Conservation (phyloP, 2,888 invertebrate species). For the Cerceris ruficornis region DNA sequence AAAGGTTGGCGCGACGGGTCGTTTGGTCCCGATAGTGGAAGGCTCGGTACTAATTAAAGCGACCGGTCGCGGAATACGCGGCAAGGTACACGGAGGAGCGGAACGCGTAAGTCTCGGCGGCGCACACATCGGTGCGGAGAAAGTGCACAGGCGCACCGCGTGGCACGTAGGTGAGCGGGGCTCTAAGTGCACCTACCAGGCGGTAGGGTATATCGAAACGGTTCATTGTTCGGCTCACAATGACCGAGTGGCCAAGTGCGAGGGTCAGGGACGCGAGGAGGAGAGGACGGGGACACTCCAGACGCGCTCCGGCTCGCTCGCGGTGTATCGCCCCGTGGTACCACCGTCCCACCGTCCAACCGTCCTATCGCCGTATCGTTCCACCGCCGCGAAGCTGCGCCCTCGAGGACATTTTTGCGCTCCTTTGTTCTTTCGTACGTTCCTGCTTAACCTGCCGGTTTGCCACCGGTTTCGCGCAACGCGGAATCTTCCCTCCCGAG, state of each 20-base stretch:
- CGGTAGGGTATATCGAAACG: conserved; percentile 59
- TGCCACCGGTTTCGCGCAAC: background rate
- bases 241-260: conserved; percentile 70
- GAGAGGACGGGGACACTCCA: conserved; percentile 40
- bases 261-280: conserved; percentile 64
- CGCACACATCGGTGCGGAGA: conserved; percentile 20
- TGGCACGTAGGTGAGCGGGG: conserved; percentile 14
- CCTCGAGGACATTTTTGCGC: conserved; percentile 17
- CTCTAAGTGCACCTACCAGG: conserved; percentile 21
- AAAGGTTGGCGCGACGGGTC: background rate
- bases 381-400: background rate
- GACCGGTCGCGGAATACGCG: conserved; percentile 23
- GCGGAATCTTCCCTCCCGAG: background rate
- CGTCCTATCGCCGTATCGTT: background rate
- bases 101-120: conserved; percentile 12
- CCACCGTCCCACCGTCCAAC: background rate
- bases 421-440: conserved; percentile 25
- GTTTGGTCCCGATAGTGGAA: conserved; percentile 19
- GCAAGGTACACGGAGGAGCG: conserved; percentile 25
- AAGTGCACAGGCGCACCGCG: conserved; percentile 28
- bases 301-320: conserved; percentile 24
- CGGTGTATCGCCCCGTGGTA: conserved; percentile 12
- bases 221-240: conserved; percentile 66
- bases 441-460: conserved; percentile 17
- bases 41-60: conserved; percentile 58